Evolutionary conservation across 2,113 vertebrate species (phyloP).

Genomic region (Rhynchopsitta pachyrhyncha): DNA sequence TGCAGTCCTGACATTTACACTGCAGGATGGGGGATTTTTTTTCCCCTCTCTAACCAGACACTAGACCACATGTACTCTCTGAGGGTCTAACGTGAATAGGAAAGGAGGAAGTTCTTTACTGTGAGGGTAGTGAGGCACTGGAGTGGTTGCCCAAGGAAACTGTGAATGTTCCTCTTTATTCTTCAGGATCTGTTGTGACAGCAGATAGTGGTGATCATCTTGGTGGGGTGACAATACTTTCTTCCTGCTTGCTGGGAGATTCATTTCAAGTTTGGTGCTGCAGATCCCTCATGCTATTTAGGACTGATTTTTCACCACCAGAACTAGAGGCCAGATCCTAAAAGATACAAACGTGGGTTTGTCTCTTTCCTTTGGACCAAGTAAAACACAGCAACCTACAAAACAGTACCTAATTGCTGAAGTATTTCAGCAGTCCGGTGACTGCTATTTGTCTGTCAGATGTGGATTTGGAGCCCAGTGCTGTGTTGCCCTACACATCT

Average conservation of each 20-base stretch:
- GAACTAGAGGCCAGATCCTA: background rate
- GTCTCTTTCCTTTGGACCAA: background rate
- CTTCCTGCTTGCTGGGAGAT: fast-evolving
- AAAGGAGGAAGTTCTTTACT: background rate
- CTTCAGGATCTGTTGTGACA: background rate
- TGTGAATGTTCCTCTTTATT: background rate
- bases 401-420: background rate
- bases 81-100: background rate
- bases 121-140: background rate
- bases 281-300: background rate
- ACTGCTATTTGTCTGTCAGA: background rate
- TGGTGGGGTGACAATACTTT: fast-evolving
- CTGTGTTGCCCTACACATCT: too few relatives aligned
- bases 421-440: background rate
- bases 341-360: background rate
- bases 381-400: background rate
- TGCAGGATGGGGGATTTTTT: background rate
- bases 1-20: background rate
- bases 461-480: background rate
- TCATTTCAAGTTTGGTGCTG: background rate
- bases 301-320: background rate
- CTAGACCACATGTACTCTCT: background rate
- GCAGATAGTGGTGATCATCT: fast-evolving
- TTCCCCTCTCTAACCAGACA: background rate
- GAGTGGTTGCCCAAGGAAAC: background rate